These are phyloP conservation scores for Lucifuga dentata DNA, from an alignment of 2,113 vertebrate genomes.

Conservation along the genomic window DNA sequence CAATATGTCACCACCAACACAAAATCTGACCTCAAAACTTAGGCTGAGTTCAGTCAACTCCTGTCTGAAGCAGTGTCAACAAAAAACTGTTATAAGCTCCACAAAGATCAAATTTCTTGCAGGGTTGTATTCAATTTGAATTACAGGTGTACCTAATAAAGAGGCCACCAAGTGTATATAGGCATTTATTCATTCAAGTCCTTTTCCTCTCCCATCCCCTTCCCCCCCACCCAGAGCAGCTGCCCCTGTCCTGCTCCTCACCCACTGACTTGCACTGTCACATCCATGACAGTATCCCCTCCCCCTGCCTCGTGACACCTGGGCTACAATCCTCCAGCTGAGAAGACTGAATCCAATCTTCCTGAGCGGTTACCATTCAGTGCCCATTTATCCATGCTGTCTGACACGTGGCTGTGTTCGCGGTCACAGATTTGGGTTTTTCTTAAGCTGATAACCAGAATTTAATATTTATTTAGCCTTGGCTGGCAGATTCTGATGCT, in stretches of 20 bases:
- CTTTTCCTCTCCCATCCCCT: slow-evolving; percentile 10
- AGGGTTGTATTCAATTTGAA: no score
- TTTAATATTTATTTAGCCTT: no score
- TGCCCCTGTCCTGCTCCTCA: slow-evolving; percentile 39
- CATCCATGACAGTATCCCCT: slow-evolving; percentile 36
- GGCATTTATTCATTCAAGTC: slow-evolving; percentile 35
- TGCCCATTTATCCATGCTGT: not conserved
- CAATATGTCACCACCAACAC: no score
- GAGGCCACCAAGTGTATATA: not conserved
- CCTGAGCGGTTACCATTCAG: not conserved
- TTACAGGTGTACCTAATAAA: no score
- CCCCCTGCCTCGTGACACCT: slow-evolving; percentile 29
- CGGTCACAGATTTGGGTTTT: no score
- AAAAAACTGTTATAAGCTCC: no score
- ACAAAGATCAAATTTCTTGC: no score
- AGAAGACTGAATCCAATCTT: slow-evolving; percentile 16
- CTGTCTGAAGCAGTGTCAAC: no score
- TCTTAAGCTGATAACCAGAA: no score
- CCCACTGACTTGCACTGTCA: slow-evolving; percentile 41
- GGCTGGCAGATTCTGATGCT: no score
- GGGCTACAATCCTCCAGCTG: slow-evolving; percentile 36
- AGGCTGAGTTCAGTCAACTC: no score
- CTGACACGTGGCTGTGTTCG: not conserved
- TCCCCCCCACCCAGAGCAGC: slow-evolving; percentile 67
- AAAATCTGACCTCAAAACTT: no score